phyloP scores from a whole-genome alignment of 1,140 invertebrate genomes.

The Eriosoma lanigerum region DNA sequence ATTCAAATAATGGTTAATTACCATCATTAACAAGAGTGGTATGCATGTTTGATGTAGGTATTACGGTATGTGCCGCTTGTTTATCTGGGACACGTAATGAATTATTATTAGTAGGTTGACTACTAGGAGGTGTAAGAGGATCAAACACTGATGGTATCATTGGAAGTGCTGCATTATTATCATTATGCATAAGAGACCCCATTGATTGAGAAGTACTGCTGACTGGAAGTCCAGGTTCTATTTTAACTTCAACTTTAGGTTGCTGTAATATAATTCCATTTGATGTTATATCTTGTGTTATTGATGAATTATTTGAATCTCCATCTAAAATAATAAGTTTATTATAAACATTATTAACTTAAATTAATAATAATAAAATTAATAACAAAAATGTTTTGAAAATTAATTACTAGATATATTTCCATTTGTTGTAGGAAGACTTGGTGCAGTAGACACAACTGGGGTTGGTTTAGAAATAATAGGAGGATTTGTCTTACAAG shows the following conservation, averaged over 20 bases:
- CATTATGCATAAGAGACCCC: constrained; percentile 16
- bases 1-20: not conserved
- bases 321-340: constrained; percentile 23
- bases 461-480: constrained; percentile 34
- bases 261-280: constrained; percentile 25
- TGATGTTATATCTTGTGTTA: constrained; percentile 43
- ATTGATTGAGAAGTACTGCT: constrained; percentile 15
- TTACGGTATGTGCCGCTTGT: constrained; percentile 25
- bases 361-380: not conserved
- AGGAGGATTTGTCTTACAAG: constrained; percentile 13
- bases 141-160: constrained; percentile 40
- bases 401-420: constrained; percentile 38
- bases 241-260: constrained; percentile 36
- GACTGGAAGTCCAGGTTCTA: constrained; percentile 36
- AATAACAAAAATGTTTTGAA: not conserved
- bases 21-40: constrained; percentile 22
- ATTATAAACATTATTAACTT: not conserved
- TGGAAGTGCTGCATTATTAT: constrained; percentile 36
- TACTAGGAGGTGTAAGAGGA: constrained; percentile 45
- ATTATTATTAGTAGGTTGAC: constrained; percentile 48
- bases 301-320: constrained; percentile 33
- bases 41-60: constrained; percentile 30
- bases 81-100: constrained; percentile 45
- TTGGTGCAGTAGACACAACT: constrained; percentile 20
- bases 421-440: constrained; percentile 48